Evolutionary conservation across 2,797 vertebrate species (phyloP), one percentile per base, ranked within the genome.

Genomic region (Sebastes alutus): DNA sequence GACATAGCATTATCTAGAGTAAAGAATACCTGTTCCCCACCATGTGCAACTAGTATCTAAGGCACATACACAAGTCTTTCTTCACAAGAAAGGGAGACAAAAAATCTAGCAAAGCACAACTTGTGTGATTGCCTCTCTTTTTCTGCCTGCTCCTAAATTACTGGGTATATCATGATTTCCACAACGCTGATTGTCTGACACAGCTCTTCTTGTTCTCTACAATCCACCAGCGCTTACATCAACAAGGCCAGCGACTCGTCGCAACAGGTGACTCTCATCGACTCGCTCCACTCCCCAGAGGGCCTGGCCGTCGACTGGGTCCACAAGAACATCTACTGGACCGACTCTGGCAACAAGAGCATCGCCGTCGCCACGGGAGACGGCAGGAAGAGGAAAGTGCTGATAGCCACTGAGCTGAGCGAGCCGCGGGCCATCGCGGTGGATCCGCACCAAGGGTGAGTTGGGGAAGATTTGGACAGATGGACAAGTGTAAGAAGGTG

Each of bases 281-380:
- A 98, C 61, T 96, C 97, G 35, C 95, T 99, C 46, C 95, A 97
- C 92, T 98, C 97, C 8, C 98, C 98, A 0, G 98, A 99, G 92
- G 98, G 98, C 49, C 94, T 99, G 87, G 99, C 99, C 0, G 96
- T 99, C 27, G 99, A 99, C 94, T 99, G 99, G 99, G 96, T 99
- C 60, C 98, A 99, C 80, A 98, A 97, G 91, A 99, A 99, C 89
- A 97, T 99, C 95, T 99, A 99, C 93, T 99, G 99, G 99, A 99
- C 99, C 0, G 99, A 99, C 92, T 99, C 99, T 0, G 98, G 98
- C 78, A 97, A 97, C 93, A 99, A 98, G 92, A 99, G 97, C 82
- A 97, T 99, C 93, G 98, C 98, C 0, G 98, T 99, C 32, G 98
- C 99, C 77, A 98, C 97, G 0, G 92, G 92, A 2, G 97, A 99